phyloP scores from a whole-genome alignment of 2,888 invertebrate species.

The Drosophila lutescens region DNA sequence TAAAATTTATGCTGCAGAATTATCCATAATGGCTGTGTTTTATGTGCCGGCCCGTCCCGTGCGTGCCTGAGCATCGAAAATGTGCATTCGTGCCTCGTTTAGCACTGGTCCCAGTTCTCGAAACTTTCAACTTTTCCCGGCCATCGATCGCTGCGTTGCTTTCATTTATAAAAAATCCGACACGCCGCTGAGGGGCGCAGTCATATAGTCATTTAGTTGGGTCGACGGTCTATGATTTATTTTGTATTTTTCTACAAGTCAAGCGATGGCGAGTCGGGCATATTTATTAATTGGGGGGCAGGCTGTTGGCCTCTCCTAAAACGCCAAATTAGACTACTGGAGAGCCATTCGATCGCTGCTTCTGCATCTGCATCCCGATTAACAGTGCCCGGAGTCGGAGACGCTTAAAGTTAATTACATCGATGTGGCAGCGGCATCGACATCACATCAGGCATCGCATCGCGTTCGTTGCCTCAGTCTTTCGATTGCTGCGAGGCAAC shows the following conservation, averaged over 20 bases:
- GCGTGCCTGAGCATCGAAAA: conserved; percentile 57
- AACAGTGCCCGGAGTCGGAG: conserved; percentile 43
- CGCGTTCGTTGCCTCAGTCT: conserved; percentile 62
- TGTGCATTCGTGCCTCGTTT: conserved; percentile 25
- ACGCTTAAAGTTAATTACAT: conserved; percentile 55
- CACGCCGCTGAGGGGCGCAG: conserved; percentile 56
- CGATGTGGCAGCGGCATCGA: conserved; percentile 3
- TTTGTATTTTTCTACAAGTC: conserved; percentile 42
- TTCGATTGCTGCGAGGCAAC: conserved; percentile 47
- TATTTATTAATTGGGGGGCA: conserved; percentile 54
- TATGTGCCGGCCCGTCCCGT: conserved; percentile 44
- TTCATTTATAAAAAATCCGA: conserved; percentile 65
- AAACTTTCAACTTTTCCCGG: conserved; percentile 23
- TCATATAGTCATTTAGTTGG: conserved; percentile 15
- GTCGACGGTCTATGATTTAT: conserved; percentile 39
- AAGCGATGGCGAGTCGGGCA: conserved; percentile 31
- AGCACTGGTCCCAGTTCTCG: conserved; percentile 1
- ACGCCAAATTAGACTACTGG: conserved; percentile 57
- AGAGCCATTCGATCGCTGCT: conserved; percentile 38
- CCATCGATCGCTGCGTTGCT: conserved; percentile 11
- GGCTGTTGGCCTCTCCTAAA: conserved; percentile 46
- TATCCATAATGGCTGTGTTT: conserved; percentile 49
- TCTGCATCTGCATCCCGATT: conserved; percentile 25
- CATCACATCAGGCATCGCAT: conserved; percentile 5
- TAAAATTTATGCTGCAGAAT: conserved; percentile 65